Conservation (phyloP, 2,797 vertebrate genomes). For the Pantherophis alleghaniensis region DNA sequence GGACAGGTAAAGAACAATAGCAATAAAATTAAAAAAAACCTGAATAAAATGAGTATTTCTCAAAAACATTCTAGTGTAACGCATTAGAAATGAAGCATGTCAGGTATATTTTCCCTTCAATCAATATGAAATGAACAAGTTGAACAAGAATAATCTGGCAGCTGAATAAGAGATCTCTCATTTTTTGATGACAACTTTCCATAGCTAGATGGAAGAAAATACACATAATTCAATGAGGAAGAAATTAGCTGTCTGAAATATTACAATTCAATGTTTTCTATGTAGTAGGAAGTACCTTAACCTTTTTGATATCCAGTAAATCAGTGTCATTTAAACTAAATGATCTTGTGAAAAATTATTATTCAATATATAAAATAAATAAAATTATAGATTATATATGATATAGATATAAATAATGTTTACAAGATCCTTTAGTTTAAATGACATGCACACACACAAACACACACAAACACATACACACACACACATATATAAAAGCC, state of each 20-base stretch:
- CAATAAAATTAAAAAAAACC: background rate
- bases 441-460: background rate
- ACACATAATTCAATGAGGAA: background rate
- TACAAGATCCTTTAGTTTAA: background rate
- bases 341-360: background rate
- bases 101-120: background rate
- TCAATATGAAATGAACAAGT: background rate
- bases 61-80: background rate
- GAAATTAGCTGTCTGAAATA: background rate
- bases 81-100: background rate
- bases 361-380: background rate
- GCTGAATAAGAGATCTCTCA: background rate
- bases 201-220: background rate
- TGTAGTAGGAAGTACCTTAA: background rate
- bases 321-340: background rate
- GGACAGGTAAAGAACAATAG: constrained; percentile 3
- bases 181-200: background rate
- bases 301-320: background rate
- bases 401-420: background rate
- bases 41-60: background rate
- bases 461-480: no score
- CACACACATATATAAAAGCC: no score
- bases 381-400: background rate
- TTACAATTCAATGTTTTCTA: background rate
- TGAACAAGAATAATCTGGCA: background rate